Percentiles rank a stretch among this genome's conserved stretches.
Conservation (phyloP, 2,888 invertebrate species). For the Heteropelma amictum region DNA sequence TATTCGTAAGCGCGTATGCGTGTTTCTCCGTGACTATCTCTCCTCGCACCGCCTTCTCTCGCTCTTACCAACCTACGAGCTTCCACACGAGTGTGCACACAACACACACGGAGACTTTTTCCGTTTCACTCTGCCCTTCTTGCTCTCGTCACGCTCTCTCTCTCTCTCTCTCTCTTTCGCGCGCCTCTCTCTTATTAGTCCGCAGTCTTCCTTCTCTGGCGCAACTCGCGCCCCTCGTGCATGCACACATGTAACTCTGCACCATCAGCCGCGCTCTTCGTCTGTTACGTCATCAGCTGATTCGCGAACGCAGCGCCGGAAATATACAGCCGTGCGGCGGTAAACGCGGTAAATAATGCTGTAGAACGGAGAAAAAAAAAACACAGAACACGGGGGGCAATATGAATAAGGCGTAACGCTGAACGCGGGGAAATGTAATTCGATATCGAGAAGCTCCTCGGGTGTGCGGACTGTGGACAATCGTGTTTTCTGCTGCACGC, state of each 20-base stretch:
- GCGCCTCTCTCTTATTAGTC: constrained; percentile 13
- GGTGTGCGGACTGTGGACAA: too few species aligned
- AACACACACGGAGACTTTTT: constrained; percentile 29
- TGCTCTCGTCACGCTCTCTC: too few species aligned
- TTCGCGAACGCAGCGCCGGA: constrained; percentile 54
- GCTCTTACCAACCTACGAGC: constrained; percentile 25
- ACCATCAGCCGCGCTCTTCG: constrained; percentile 62
- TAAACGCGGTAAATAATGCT: too few species aligned
- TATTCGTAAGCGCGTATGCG: neutral
- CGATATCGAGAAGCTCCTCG: too few species aligned
- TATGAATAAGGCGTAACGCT: too few species aligned
- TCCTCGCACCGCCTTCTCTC: neutral
- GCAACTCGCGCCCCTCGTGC: constrained; percentile 18
- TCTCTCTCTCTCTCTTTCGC: constrained; percentile 13
- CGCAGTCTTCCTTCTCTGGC: constrained; percentile 4
- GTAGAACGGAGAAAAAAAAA: too few species aligned
- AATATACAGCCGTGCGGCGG: neutral
- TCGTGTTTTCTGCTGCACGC: too few species aligned
- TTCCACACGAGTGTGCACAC: neutral
- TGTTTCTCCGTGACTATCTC: constrained; percentile 6
- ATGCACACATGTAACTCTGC: constrained; percentile 13
- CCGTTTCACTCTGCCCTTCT: constrained; percentile 8
- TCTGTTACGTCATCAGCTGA: constrained; percentile 75
- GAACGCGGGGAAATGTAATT: too few species aligned
- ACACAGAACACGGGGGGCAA: too few species aligned